Evolutionary conservation across 1,140 invertebrate genomes (phyloP), one percentile per base, ranked within the genome.

Genomic region (Heliconius hewitsoni): DNA sequence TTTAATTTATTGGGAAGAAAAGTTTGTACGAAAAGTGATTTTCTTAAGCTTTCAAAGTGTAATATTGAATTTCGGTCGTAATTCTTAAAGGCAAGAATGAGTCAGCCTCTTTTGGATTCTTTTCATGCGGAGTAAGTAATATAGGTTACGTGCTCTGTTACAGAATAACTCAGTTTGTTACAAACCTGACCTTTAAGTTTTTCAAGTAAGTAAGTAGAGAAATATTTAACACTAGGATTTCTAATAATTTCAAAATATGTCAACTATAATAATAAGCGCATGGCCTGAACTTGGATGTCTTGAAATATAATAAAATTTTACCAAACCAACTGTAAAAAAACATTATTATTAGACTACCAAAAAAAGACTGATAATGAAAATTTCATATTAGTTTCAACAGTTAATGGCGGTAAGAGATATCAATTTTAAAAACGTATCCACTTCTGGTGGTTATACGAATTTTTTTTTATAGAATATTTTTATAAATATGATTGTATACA

Each of bases 11-110:
- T 30, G 13, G 11, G 60, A 66, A 66, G 60, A 66, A 66, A 66
- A 66, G 23, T 66, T 66, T 66, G 11, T 66, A 66, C 60, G 27
- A 30, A 66, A 66, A 66, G 27, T 66, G 60, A 66, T 66, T 66
- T 66, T 66, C 27, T 66, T 66, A 66, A 66, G 27, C 60, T 27
- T 66, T 30, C 27, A 27, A 66, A 66, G 60, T 66, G 2, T 30
- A 66, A 27, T 66, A 30, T 66, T 66, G 23, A 46, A 72, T 71
- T 77, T 77, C 37, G 70, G 70, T 71, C 46, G 23, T 72, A 55
- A 71, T 77, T 77, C 27, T 74, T 46, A 50, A n/a, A 34, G 27
- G 73, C 27, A 71, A 77, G 76, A 77, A 71, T 77, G 46, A 77
- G 52, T 77, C 66, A 71, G 39, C 57, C 52, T 39, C 76, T 77